These are phyloP conservation scores for Todus mexicanus DNA, from an alignment of 2,797 vertebrate species.

Conservation along the genomic window DNA sequence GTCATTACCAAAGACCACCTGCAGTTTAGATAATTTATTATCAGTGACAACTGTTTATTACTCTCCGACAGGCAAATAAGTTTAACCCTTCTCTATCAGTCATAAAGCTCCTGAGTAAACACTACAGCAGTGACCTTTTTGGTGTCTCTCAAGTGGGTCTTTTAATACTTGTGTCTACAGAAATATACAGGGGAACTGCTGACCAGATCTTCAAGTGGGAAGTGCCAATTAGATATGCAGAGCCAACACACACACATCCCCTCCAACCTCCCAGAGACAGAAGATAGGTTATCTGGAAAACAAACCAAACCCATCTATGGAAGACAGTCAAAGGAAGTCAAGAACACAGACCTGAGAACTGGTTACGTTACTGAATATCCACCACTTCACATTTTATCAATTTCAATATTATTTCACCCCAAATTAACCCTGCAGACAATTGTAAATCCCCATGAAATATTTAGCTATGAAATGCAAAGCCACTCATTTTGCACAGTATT, in stretches of 20 bases:
- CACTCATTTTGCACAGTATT: background rate
- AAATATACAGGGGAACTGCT: background rate
- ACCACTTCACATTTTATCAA: background rate
- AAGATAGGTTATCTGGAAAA: background rate
- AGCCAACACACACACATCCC: too few relatives aligned
- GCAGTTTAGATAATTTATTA: slow-evolving; percentile 63
- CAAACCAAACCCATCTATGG: background rate
- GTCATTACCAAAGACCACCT: slow-evolving; percentile 59
- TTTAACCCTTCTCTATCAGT: slow-evolving; percentile 37
- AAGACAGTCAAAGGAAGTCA: background rate
- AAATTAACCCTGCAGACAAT: background rate
- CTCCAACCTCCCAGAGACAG: background rate
- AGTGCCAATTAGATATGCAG: background rate
- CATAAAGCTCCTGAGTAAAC: background rate
- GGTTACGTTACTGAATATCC: background rate
- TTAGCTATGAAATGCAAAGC: background rate
- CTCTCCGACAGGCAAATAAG: background rate
- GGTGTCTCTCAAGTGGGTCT: background rate
- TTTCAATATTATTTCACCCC: background rate
- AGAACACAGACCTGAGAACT: background rate
- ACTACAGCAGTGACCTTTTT: background rate
- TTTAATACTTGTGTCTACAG: background rate
- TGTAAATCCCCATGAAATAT: background rate
- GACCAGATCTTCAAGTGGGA: background rate
- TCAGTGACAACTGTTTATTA: slow-evolving; percentile 46